phyloP scores from a whole-genome alignment of 2,113 vertebrate species.

The Uria aalge region DNA sequence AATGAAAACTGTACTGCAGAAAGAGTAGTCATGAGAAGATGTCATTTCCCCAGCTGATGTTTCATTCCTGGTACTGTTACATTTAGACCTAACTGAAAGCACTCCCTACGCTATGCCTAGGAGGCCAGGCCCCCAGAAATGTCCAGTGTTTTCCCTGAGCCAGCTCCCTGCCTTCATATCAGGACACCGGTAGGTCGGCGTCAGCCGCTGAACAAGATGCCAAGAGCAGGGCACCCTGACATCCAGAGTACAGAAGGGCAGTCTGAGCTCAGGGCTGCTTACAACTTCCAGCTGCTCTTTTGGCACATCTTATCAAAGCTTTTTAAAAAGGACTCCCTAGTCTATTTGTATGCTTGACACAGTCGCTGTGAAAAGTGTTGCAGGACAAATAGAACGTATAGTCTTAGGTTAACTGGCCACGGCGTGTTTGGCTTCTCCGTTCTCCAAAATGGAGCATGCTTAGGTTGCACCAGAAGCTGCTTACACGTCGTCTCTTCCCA shows the following conservation, averaged over 20 bases:
- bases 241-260: background rate
- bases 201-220: background rate
- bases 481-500: background rate
- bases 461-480: background rate
- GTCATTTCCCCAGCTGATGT: background rate
- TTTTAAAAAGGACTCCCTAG: background rate
- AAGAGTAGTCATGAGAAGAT: background rate
- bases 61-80: background rate
- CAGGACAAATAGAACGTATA: background rate
- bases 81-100: background rate
- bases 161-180: background rate
- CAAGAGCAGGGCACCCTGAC: background rate
- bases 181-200: fast-evolving
- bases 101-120: background rate
- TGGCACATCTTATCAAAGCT: background rate
- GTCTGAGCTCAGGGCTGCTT: background rate
- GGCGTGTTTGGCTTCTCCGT: background rate
- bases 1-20: background rate
- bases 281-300: background rate
- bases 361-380: background rate
- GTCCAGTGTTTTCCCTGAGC: background rate
- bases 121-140: background rate
- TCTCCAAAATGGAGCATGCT: background rate
- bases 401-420: background rate
- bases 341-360: background rate